A percentile compares a stretch with the other conserved stretches of the same genome.
These are phyloP conservation scores for Caranx ignobilis DNA, from an alignment of 2,113 vertebrate species.

Conservation along the genomic window DNA sequence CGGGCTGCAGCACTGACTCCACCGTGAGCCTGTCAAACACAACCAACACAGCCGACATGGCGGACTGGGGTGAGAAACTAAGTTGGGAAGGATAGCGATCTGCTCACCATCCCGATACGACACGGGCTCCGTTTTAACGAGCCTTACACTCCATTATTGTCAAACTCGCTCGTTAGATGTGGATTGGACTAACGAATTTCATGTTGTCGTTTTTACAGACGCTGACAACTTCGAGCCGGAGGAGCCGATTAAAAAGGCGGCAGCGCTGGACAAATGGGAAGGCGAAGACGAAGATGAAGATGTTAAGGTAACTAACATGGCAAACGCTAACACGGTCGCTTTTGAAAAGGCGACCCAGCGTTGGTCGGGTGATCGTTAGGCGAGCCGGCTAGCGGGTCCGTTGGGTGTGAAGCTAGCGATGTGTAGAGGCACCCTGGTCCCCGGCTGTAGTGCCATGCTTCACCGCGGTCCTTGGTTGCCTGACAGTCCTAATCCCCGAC, in stretches of 20 bases:
- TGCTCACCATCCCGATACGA: constrained; percentile 1
- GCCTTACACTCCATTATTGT: neutral
- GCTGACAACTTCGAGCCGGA: constrained; percentile 89
- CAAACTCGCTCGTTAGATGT: constrained; percentile 24
- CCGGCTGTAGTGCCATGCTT: constrained; percentile 40
- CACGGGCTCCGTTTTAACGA: neutral
- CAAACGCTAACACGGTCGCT: neutral
- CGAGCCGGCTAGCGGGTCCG: no score
- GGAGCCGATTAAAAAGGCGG: constrained; percentile 80
- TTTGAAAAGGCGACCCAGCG: neutral
- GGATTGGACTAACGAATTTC: constrained; percentile 52
- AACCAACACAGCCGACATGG: constrained; percentile 84
- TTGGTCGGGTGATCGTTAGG: neutral
- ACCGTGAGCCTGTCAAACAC: constrained; percentile 73
- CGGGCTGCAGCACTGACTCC: constrained; percentile 57
- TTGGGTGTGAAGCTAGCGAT: neutral
- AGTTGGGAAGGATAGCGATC: constrained; percentile 52
- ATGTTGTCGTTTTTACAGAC: constrained; percentile 83
- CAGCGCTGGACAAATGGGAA: constrained; percentile 89
- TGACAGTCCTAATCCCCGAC: constrained; percentile 36
- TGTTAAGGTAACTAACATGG: constrained; percentile 86
- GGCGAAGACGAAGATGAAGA: constrained; percentile 94
- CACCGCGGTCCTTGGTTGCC: constrained; percentile 20
- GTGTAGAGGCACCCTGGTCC: neutral
- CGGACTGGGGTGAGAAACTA: constrained; percentile 91